Evolutionary conservation across 2,797 vertebrate genomes (phyloP).

Genomic region (Pyrocephalus nanus): DNA sequence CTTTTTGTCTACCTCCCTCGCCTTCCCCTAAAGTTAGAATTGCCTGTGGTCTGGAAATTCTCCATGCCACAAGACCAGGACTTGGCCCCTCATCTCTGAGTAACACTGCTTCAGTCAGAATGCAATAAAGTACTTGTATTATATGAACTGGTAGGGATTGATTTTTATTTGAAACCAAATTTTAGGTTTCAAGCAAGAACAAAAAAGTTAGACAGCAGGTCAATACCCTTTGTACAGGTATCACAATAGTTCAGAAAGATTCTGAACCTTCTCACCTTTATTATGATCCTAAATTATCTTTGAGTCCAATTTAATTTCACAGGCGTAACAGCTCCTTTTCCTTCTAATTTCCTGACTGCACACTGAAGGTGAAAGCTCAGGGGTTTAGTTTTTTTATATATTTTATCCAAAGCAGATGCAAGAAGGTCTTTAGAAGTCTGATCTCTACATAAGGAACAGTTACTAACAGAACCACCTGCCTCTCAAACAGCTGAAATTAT

Average conservation of each 20-base stretch:
- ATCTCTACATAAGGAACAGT: slow-evolving; percentile 8
- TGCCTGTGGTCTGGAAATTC: background rate
- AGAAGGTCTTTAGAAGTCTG: slow-evolving; percentile 25
- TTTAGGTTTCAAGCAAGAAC: slow-evolving; percentile 6
- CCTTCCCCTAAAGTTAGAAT: background rate
- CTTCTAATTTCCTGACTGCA: background rate
- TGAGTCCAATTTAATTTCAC: background rate
- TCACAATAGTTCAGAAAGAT: background rate
- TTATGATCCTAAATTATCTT: slow-evolving; percentile 14
- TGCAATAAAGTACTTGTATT: background rate
- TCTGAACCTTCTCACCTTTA: background rate
- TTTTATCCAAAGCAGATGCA: slow-evolving; percentile 11
- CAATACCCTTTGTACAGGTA: background rate
- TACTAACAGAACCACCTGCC: slow-evolving; percentile 21
- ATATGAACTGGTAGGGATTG: background rate
- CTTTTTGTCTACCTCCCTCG: background rate
- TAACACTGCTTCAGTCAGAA: background rate
- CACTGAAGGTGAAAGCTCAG: background rate
- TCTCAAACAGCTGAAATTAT: slow-evolving; percentile 24
- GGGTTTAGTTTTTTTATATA: background rate
- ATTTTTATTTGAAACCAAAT: slow-evolving; percentile 25
- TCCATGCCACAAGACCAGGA: background rate
- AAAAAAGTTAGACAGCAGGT: background rate
- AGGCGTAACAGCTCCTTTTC: background rate
- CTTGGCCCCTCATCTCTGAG: background rate